Evolutionary conservation across 2,888 invertebrate genomes (phyloP).

Genomic region (Tetragonisca angustula): DNA sequence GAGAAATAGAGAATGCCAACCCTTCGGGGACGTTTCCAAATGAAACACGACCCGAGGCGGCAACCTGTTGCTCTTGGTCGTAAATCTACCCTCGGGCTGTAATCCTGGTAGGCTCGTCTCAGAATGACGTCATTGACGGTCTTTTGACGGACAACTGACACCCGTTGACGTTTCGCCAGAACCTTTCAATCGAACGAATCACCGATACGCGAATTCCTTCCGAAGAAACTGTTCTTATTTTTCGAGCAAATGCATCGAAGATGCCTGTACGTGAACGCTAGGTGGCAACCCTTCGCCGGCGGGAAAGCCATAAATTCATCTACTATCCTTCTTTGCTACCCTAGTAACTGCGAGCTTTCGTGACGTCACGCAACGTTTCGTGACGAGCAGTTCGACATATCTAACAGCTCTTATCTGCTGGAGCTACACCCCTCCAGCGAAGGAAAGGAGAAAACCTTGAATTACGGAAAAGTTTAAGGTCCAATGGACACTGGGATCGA

Average conservation of each 20-base stretch:
- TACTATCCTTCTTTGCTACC: slow-evolving; percentile 77
- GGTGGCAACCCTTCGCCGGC: slow-evolving; percentile 35
- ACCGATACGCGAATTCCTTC: slow-evolving; percentile 9
- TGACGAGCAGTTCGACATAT: slow-evolving; percentile 64
- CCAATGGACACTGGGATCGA: slow-evolving; percentile 35
- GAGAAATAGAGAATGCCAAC: neutral
- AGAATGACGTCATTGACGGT: slow-evolving; percentile 83
- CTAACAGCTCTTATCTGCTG: slow-evolving; percentile 22
- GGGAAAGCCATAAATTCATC: slow-evolving; percentile 75
- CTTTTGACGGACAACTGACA: slow-evolving; percentile 81
- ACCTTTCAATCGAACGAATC: slow-evolving; percentile 23
- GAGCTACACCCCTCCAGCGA: no score
- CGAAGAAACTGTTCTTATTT: slow-evolving; percentile 36
- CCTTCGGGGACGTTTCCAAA: neutral
- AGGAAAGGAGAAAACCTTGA: neutral
- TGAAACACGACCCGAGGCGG: slow-evolving; percentile 20
- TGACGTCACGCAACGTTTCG: slow-evolving; percentile 78
- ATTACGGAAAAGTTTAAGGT: neutral
- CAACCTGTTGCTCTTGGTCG: slow-evolving; percentile 80
- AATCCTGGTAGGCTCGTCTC: slow-evolving; percentile 83
- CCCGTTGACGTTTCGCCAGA: slow-evolving; percentile 46
- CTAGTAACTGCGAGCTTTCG: slow-evolving; percentile 78
- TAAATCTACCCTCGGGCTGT: slow-evolving; percentile 83
- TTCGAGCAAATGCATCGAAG: neutral
- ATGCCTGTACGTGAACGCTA: slow-evolving; percentile 1